Base-by-base conservation (phyloP, 2,888 invertebrate genomes). In the Lymantria monacha region DNA sequence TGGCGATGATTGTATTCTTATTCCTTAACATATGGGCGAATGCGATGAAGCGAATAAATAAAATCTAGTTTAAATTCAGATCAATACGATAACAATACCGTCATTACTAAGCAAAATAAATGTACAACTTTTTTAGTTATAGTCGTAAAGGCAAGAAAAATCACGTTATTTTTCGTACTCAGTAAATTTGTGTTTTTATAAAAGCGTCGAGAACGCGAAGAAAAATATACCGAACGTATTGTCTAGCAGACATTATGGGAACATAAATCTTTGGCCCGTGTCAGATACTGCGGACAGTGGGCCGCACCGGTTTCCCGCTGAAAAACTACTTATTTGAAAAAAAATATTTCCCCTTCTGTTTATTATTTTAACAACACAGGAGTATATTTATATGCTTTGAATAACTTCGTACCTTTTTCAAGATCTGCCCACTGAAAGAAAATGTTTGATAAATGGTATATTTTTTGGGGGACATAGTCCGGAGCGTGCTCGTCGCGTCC, bases 241-340 rank as follows among this genome's bases (percentile, higher is more conserved):
- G 72, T 75, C 63, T 67, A 63, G 66, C 69, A 63, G 59, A 69
- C 69, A 69, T 74, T 67, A 68, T 59, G 53, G 64, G 64, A 62
- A 57, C 63, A 78, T 78, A 78, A 78, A 78, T 78, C 78, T 75
- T 69, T 63, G 42, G 67, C 57, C 69, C 59, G 59, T 59, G 71
- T 74, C 69, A 70, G 72, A 73, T 70, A 70, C 68, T 66, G 61
- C 61, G 60, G 61, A 63, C 65, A 65, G 57, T 66, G 68, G 65
- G 62, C 55, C 45, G 57, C 49, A 45, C 51, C 58, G 57, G 51
- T 47, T 57, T 51, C 45, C 57, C 53, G 55, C 46, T 59, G 54
- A 63, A 58, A 62, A 66, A 61, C 59, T 60, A 60, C 59, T 63
- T 55, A 63, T 61, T 56, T 51, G 53, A 60, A 55, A 43, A 41